Conservation (phyloP, 2,113 vertebrate species). For the Halcyon malimbica region DNA sequence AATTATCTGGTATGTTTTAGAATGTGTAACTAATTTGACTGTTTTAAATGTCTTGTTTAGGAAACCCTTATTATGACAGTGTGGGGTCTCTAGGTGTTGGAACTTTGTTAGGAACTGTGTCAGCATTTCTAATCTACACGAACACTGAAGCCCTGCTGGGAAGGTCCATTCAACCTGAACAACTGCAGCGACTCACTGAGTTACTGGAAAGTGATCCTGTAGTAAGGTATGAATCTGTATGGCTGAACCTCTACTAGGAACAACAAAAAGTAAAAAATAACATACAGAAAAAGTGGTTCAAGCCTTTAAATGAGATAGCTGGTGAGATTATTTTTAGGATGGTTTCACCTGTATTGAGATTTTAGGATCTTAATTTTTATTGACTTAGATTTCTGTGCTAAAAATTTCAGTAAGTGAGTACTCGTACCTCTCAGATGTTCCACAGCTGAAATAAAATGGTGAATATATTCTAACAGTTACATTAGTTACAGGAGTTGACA, state of each 20-base stretch:
- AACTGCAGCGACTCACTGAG: constrained; percentile 93
- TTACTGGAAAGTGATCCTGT: constrained; percentile 93
- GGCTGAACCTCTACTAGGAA: not conserved
- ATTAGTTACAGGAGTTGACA: not conserved
- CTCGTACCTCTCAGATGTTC: not conserved
- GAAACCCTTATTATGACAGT: constrained; percentile 92
- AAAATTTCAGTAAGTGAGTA: not conserved
- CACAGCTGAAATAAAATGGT: not conserved
- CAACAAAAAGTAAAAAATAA: not conserved
- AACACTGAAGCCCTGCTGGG: constrained; percentile 96
- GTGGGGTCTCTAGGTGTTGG: constrained; percentile 94
- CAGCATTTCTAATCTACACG: constrained; percentile 96
- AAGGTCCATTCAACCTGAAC: constrained; percentile 92
- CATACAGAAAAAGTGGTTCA: not conserved
- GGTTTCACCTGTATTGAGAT: not conserved
- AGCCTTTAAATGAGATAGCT: not conserved
- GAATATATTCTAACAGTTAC: not conserved
- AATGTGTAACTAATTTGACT: not conserved
- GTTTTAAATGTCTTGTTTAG: constrained; percentile 49
- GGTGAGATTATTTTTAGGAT: not conserved
- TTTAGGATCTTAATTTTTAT: not conserved
- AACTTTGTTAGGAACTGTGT: constrained; percentile 89
- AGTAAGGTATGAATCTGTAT: constrained; percentile 81
- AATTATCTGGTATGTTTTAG: not conserved
- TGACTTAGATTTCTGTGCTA: not conserved